phyloP scores from a whole-genome alignment of 2,113 vertebrate genomes.

The Nymphicus hollandicus region DNA sequence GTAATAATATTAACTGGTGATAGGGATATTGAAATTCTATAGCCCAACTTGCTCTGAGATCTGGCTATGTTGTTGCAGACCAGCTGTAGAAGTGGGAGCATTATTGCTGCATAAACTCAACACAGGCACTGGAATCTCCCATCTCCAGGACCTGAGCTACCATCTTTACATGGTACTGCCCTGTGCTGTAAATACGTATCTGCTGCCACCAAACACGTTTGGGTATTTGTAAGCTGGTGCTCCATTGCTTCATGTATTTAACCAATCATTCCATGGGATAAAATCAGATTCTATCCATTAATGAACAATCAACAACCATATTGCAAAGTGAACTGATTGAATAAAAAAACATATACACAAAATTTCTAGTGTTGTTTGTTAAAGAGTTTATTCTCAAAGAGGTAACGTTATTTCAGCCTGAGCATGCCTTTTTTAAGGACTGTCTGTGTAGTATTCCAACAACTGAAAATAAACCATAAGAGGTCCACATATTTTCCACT shows the following conservation, averaged over 20 bases:
- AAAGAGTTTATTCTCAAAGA: slow-evolving; percentile 61
- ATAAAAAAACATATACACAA: slow-evolving; percentile 12
- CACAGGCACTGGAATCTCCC: not conserved
- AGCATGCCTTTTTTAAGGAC: not conserved
- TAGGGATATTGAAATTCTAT: not conserved
- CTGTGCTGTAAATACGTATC: not conserved
- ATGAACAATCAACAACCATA: not conserved
- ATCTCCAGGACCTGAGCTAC: not conserved
- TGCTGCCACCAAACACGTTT: not conserved
- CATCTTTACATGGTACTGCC: not conserved
- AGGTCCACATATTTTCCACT: not conserved
- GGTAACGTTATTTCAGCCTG: slow-evolving; percentile 1
- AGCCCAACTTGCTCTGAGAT: not conserved
- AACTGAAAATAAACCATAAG: not conserved
- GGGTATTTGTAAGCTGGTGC: not conserved
- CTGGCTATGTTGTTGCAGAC: not conserved
- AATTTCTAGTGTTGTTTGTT: not conserved
- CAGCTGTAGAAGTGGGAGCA: not conserved
- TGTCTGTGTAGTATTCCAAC: not conserved
- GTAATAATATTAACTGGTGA: not conserved
- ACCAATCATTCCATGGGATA: not conserved
- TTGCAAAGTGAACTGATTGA: not conserved
- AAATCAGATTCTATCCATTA: not conserved
- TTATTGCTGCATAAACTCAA: not conserved
- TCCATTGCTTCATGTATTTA: not conserved